Evolutionary conservation across 2,113 vertebrate genomes (phyloP), one percentile per base, ranked within the genome.

Genomic region (Electrona antarctica): DNA sequence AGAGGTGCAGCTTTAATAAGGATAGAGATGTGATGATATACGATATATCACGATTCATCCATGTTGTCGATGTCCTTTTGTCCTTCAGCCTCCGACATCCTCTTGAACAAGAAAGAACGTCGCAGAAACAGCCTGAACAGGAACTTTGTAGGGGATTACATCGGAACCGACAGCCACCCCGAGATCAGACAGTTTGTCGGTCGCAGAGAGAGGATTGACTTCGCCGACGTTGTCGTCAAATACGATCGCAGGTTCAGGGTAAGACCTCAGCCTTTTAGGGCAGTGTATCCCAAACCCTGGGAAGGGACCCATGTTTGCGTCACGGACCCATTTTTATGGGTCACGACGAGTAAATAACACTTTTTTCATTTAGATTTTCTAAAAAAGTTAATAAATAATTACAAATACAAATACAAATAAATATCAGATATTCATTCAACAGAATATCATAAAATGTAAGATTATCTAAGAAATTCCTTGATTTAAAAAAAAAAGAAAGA

Each of bases 231-330:
- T 0, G 93, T 95, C 13, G 54, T 90, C 46, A 95, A 95, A 75
- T 95, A 91, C 4, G 93, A 95, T 82, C 91, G 95, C 52, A 82
- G 94, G n/a, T 95, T 95, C 89, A 93, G 82, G 93, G 95, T 95
- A 76, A 71, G 71, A 51, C 6, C 21, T 12, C 28, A 3, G 21
- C 21, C 21, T 21, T 21, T 21, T 21, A 21, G 21, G 21, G 21
- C 21, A 21, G 21, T 21, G 21, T 21, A 21, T 21, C 10, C 54
- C 5, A 6, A 8, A n/a, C 12, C 60, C 12, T 46, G 8, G n/a
- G 11, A 1, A 1, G 21, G 47, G 11, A 12, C 60, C 57, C 21
- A 21, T 7, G 10, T 21, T 21, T 21, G 21, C 21, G 21, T 21
- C 21, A 21, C 21, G 33, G 33, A 41, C 33, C 33, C 5, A 6